These are phyloP conservation scores for Dyspetes luteomarginatus DNA, from an alignment of 2,888 invertebrate genomes.

Conservation along the genomic window DNA sequence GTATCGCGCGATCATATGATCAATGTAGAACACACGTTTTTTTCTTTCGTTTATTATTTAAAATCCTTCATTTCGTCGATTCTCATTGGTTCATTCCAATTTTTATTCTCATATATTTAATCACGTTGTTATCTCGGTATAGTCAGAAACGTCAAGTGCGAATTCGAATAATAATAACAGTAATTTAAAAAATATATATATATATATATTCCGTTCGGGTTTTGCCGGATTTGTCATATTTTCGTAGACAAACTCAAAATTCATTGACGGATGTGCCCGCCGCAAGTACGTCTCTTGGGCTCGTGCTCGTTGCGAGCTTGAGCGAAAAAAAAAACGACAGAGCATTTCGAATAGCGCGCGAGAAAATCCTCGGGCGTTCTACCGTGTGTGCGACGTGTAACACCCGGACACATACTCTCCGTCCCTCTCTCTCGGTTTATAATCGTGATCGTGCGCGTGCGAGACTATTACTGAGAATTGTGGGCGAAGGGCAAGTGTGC, in stretches of 20 bases:
- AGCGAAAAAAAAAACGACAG: slow-evolving; percentile 1
- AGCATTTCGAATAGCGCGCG: neutral
- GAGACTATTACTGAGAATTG: slow-evolving; percentile 16
- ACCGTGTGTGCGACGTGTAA: slow-evolving; percentile 33
- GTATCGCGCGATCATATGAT: slow-evolving; percentile 76
- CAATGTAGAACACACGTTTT: slow-evolving; percentile 76
- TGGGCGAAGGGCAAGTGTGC: slow-evolving; percentile 58
- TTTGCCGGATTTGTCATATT: slow-evolving; percentile 13
- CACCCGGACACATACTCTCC: slow-evolving; percentile 47
- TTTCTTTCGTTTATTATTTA: slow-evolving; percentile 67
- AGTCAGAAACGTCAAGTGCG: neutral
- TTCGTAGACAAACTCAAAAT: neutral
- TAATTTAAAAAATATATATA: neutral
- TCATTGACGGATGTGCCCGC: slow-evolving; percentile 21
- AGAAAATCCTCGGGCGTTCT: neutral
- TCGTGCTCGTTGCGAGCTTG: slow-evolving; percentile 30
- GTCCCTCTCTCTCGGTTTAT: slow-evolving; percentile 6
- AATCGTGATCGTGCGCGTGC: slow-evolving; percentile 24
- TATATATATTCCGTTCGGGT: neutral
- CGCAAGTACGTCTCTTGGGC: slow-evolving; percentile 19
- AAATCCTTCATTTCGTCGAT: slow-evolving; percentile 15
- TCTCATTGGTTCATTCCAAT: slow-evolving; percentile 19
- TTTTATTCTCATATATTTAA: slow-evolving; percentile 22
- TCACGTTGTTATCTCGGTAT: slow-evolving; percentile 26
- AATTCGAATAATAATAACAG: neutral